Evolutionary conservation across 2,113 vertebrate genomes (phyloP).

Genomic region (Chlorodrepanis virens): DNA sequence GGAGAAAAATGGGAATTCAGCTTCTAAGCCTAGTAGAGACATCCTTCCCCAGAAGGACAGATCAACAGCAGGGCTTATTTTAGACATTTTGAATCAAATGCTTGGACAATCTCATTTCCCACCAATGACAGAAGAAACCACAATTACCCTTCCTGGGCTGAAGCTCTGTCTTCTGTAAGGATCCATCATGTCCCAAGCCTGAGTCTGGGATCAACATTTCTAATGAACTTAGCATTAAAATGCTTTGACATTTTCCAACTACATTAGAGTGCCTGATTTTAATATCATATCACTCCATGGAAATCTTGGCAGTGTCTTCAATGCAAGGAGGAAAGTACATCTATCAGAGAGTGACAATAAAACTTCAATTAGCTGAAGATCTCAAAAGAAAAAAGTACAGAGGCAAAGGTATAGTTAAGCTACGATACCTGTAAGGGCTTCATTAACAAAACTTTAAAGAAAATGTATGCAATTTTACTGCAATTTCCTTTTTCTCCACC

Average conservation of each 20-base stretch:
- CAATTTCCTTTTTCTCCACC: constrained; percentile 27
- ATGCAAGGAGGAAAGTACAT: not conserved
- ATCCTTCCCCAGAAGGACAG: not conserved
- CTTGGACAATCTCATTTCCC: not conserved
- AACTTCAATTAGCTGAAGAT: not conserved
- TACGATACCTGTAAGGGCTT: not conserved
- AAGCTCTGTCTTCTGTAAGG: not conserved
- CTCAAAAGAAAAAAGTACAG: not conserved
- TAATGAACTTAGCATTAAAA: not conserved
- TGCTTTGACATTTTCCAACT: not conserved
- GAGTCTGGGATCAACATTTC: not conserved
- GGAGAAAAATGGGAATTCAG: not conserved
- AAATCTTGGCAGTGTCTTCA: not conserved
- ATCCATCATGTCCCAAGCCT: not conserved
- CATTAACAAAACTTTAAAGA: constrained; percentile 16
- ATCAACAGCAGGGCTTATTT: not conserved
- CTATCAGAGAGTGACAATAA: not conserved
- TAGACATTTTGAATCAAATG: not conserved
- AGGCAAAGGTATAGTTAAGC: not conserved
- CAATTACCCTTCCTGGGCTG: not conserved
- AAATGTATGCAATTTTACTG: not conserved
- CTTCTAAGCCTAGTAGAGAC: not conserved
- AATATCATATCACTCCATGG: not conserved
- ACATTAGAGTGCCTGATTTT: not conserved
- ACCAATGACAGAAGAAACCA: not conserved